Percentiles rank a stretch among this genome's conserved stretches.
Conservation (phyloP, 2,113 vertebrate genomes). For the Carettochelys insculpta region DNA sequence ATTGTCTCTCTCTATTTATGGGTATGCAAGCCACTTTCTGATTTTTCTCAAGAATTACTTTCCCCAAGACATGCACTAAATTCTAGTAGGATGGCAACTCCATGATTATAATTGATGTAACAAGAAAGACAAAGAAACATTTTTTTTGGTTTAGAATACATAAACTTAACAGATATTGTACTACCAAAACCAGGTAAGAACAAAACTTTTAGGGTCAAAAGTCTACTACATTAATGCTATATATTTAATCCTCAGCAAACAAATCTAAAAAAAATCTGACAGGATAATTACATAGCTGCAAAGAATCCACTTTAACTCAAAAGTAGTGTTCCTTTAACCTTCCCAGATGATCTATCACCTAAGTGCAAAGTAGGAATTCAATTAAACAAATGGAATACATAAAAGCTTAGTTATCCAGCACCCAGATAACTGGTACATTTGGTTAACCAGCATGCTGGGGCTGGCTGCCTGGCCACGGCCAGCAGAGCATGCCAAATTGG, state of each 20-base stretch:
- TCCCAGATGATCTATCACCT: not conserved
- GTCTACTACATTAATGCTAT: not conserved
- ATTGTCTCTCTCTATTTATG: not conserved
- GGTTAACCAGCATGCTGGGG: too few relatives aligned
- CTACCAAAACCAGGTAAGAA: not conserved
- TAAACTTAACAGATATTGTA: not conserved
- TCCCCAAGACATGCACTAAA: not conserved
- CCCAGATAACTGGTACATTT: too few relatives aligned
- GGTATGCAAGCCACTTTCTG: not conserved
- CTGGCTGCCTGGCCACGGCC: too few relatives aligned
- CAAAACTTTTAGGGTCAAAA: not conserved
- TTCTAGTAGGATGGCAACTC: not conserved
- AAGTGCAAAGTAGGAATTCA: not conserved
- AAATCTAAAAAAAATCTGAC: not conserved
- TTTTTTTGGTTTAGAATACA: not conserved
- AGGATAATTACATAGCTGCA: not conserved
- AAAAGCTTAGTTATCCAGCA: too few relatives aligned
- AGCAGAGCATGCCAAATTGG: too few relatives aligned
- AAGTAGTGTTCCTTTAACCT: not conserved
- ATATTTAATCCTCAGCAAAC: not conserved
- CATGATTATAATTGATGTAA: not conserved
- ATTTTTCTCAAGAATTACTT: not conserved
- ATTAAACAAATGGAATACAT: not conserved
- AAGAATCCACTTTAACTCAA: not conserved
- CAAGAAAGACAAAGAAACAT: not conserved